A percentile compares a stretch with the other conserved stretches of the same genome.
Conservation (phyloP, 2,113 vertebrate species). For the Jaculus jaculus region DNA sequence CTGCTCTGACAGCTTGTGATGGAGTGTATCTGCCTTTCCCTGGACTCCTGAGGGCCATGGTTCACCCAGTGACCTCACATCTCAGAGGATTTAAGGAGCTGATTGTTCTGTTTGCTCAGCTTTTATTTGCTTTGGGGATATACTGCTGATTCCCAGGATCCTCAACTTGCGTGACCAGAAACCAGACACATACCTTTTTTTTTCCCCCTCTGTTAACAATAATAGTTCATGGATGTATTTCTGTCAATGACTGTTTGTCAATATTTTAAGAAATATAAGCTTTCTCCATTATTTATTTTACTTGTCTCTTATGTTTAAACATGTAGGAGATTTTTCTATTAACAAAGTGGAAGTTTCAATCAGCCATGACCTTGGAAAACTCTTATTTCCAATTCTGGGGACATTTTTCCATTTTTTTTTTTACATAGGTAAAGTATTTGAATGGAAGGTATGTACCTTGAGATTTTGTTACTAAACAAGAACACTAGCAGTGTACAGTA, state of each 20-base stretch:
- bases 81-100: background rate
- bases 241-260: background rate
- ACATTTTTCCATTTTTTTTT: background rate
- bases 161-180: background rate
- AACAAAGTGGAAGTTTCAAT: background rate
- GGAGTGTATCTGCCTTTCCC: background rate
- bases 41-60: background rate
- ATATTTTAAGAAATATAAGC: background rate
- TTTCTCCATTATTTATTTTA: background rate
- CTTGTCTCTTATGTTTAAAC: background rate
- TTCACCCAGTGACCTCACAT: background rate
- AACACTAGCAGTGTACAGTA: slow-evolving; percentile 6
- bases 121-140: background rate
- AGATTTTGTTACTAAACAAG: background rate
- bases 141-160: background rate
- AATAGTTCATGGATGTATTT: background rate
- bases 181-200: background rate
- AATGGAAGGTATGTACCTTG: background rate
- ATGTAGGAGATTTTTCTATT: slow-evolving; percentile 14
- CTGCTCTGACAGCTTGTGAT: background rate
- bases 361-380: background rate
- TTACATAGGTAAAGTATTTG: background rate
- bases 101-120: background rate
- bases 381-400: background rate
- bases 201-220: background rate